Evolutionary conservation across 1,140 invertebrate genomes (phyloP), one percentile per base, ranked within the genome.

Genomic region (Periplaneta americana): DNA sequence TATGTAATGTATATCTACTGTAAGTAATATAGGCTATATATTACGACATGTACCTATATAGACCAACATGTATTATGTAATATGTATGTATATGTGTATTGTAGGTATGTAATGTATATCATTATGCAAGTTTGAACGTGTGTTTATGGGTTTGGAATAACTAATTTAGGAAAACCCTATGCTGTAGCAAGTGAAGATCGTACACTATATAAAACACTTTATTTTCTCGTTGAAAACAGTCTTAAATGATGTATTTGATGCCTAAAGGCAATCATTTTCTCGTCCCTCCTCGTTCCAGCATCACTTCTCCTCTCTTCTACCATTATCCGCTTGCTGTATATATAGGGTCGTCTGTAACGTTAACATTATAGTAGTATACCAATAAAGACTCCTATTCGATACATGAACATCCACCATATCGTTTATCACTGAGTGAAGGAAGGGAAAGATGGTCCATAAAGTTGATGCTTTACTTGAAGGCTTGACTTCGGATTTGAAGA

Each of bases 181-280:
- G 28, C 48, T 66, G 22, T 11, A 66, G 48, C 48, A 28, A n/a
- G 48, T 66, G 48, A 66, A 66, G 48, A 66, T 6, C 28, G 10
- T 28, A 13, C n/a, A 66, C 22, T 39, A 17, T 39, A 39, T 77
- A 75, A 22, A n/a, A 35, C 34, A 35, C 28, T 77, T 34, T 77
- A 77, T 77, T 39, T 78, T 78, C 18, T 22, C 34, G 34, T 28
- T 34, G 34, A 36, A 36, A 78, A 34, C 37, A 31, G 76, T 34
- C 76, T 39, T 78, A 78, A 78, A 78, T 78, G 76, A 78, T 78
- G 76, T 34, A 78, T 78, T 78, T 34, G 76, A 34, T 36, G 34
- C 76, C 36, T 78, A 36, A 5, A 78, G 76, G 76, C 36, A 39
- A 28, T 34, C 28, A 39, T 78, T 78, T 78, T 39, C 37, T 37